Conservation (phyloP, 2,888 invertebrate species). For the Diaphora mendica region DNA sequence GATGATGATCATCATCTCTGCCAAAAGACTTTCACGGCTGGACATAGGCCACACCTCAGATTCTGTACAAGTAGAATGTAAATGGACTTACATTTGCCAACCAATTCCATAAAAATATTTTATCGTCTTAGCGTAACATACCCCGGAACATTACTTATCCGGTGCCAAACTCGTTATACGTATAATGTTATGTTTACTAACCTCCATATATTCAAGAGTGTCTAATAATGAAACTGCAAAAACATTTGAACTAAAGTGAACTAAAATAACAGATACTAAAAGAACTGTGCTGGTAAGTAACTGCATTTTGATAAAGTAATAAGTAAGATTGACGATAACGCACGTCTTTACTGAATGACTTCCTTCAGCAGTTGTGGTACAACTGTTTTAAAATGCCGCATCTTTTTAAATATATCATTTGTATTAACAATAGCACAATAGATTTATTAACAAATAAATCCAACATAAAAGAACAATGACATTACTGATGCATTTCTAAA, state of each 20-base stretch:
- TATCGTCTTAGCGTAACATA: too few relatives aligned
- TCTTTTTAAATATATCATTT: not conserved
- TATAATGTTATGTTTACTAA: not conserved
- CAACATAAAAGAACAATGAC: slow-evolving; percentile 12
- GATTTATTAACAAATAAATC: slow-evolving; percentile 4
- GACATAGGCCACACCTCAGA: too few relatives aligned
- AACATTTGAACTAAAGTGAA: not conserved
- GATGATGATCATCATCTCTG: too few relatives aligned
- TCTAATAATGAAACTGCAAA: not conserved
- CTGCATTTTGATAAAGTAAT: not conserved
- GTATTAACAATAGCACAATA: slow-evolving; percentile 9
- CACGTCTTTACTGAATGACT: not conserved
- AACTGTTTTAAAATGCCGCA: not conserved
- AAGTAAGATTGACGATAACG: not conserved
- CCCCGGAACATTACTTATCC: not conserved
- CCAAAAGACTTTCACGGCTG: too few relatives aligned
- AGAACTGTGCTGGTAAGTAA: not conserved
- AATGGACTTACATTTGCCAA: too few relatives aligned
- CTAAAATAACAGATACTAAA: not conserved
- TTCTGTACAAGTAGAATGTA: too few relatives aligned
- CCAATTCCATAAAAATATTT: too few relatives aligned
- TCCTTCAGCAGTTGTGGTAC: not conserved
- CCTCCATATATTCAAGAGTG: slow-evolving; percentile 4
- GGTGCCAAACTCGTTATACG: not conserved
- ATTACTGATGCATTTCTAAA: not conserved